Percentiles rank a stretch among this genome's conserved stretches.
Conservation (phyloP, 53 echinoderm and acorn worm species). For the Echinarachnius parma region DNA sequence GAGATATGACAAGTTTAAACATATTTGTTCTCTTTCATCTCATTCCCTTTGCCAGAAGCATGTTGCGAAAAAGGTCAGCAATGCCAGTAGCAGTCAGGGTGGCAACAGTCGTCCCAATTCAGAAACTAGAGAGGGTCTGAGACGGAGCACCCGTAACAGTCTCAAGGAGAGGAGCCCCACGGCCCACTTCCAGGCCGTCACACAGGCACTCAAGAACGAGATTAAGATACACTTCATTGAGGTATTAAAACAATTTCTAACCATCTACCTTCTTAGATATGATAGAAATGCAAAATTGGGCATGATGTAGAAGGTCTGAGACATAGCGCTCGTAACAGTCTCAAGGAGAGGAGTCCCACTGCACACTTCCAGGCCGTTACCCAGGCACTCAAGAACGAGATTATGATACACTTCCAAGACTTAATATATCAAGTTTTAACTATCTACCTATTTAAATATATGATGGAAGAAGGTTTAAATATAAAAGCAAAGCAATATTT, state of each 20-base stretch:
- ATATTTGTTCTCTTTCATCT: neutral
- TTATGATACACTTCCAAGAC: slow-evolving; percentile 25
- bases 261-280: too few species aligned
- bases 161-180: slow-evolving; percentile 27
- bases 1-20: too few species aligned
- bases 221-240: slow-evolving; percentile 21
- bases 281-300: too few species aligned
- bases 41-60: neutral
- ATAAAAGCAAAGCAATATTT: too few species aligned
- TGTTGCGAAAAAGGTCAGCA: slow-evolving; percentile 28
- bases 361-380: slow-evolving; percentile 46
- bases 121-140: slow-evolving; percentile 3
- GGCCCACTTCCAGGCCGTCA: slow-evolving; percentile 44
- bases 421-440: too few species aligned
- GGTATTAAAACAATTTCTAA: too few species aligned
- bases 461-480: too few species aligned
- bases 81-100: neutral
- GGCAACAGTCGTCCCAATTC: neutral
- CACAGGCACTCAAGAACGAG: slow-evolving; percentile 17
- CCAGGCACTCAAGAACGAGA: slow-evolving; percentile 12
- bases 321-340: too few species aligned
- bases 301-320: too few species aligned
- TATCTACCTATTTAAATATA: too few species aligned
- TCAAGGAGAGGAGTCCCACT: slow-evolving; percentile 26
- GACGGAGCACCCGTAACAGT: slow-evolving; percentile 24